A percentile compares a stretch with the other conserved stretches of the same genome.
Conservation (phyloP, 2,888 invertebrate species). For the Artemia sinica region DNA sequence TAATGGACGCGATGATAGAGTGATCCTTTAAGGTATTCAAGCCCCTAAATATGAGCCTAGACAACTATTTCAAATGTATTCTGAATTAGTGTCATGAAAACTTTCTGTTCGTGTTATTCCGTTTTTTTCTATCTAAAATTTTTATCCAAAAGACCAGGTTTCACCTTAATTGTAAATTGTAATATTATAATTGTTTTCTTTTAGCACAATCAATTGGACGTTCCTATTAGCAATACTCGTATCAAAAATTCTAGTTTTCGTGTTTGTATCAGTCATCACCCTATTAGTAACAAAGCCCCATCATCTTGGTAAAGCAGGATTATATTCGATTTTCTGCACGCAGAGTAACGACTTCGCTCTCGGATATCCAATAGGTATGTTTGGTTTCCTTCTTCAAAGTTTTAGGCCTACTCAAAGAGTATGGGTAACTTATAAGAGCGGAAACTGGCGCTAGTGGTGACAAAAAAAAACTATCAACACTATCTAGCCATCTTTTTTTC, state of each 20-base stretch:
- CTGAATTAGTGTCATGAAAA: no score
- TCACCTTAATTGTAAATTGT: no score
- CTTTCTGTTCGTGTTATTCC: no score
- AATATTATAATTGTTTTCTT: not conserved
- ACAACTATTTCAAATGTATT: no score
- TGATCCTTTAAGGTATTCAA: no score
- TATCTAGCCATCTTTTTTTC: not conserved
- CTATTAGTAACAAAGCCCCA: conserved; percentile 52
- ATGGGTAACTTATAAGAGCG: no score
- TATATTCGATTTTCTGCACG: conserved; percentile 84
- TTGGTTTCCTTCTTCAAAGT: not conserved
- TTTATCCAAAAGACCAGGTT: no score
- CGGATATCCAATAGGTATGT: conserved; percentile 79
- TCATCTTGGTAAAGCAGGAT: conserved; percentile 65
- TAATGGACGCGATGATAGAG: no score
- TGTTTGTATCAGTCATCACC: conserved; percentile 55
- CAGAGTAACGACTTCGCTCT: conserved; percentile 96
- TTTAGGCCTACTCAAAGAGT: not conserved
- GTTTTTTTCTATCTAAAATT: no score
- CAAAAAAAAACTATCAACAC: not conserved
- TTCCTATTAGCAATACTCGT: conserved; percentile 69
- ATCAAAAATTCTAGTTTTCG: conserved; percentile 69
- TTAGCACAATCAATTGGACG: conserved; percentile 61
- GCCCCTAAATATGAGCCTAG: no score
- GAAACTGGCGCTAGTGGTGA: not conserved